Base-by-base conservation (phyloP, 2,888 invertebrate species). In the Ashinkailepas kermadecensis region DNA sequence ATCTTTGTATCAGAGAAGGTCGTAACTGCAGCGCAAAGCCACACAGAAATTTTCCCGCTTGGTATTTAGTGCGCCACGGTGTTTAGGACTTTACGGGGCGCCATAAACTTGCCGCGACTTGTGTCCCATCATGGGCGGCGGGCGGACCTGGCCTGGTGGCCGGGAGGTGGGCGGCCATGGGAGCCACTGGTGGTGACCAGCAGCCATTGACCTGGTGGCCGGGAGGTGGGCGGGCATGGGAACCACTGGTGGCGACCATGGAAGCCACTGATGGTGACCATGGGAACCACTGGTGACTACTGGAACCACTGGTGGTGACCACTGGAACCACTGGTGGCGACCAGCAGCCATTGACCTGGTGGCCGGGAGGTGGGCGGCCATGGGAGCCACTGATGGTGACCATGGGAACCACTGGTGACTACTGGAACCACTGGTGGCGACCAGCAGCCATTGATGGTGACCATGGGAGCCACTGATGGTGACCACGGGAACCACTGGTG, bases 61-160 rank as follows among this genome's bases (percentile, higher is more conserved):
- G 70, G 70, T 70, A 70, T 70, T 70, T 70, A 70, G 70, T 70
- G 70, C 70, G 25, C 39, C 70, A 39, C 70, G 70, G 70, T 70
- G 70, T 70, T 70, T 70, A 70, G 39, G 39, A 23, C 39, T 70
- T 70, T 70, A 70, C 70, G 70, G 39, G 70, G 70, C 39, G 70
- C 15, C 15, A 11, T 70, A 70, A 70, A 70, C 39, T 15, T 70
- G 70, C 39, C 39, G 13, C 15, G 70, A 39, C 12, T 25, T 15
- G 70, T 70, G 39, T 70, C 70, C 70, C 7, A 25, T 70, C 70
- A 39, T 39, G 70, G 70, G 13, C n/a, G 21, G 64, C n/a, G 64
- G 21, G 64, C n/a, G 64, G n/a, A 21, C 64, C 64, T 21, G 64
- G 6, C 64, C n/a, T 21, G n/a, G 64, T 9, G n/a, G 64, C n/a